Evolutionary conservation across 2,113 vertebrate genomes (phyloP), one percentile per base, ranked within the genome.

Genomic region (Tympanuchus pallidicinctus): DNA sequence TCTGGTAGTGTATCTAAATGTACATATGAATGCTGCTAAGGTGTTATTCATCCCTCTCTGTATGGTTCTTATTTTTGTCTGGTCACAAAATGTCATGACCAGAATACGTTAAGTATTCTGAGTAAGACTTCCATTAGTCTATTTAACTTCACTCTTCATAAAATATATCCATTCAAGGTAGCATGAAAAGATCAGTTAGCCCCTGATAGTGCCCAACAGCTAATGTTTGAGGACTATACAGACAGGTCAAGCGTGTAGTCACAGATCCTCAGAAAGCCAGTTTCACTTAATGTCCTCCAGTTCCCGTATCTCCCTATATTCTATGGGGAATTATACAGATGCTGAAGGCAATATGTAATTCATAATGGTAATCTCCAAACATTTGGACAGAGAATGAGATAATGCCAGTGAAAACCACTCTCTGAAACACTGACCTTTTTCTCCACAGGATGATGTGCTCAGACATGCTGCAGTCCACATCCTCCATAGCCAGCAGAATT

Each of bases 401-500:
- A 19, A 42, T 34, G 34, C 0, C 25, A 57, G 50, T 11, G 22
- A 72, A 81, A 72, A 36, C 1, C 32, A 32, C 45, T 86, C 11
- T 77, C 73, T 54, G 67, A 74, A 72, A 13, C 25, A 34, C 1
- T 1, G 3, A 0, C 2, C 8, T n/a, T 30, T 20, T 0, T 0
- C 27, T 63, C 13, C 6, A 0, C 14, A 28, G 22, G 27, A 3
- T 2, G 6, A 70, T 0, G 2, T 19, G 7, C 48, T 82, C 15
- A 13, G 28, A 42, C 3, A 27, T n/a, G 32, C 21, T 0, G 0
- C 0, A n/a, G 25, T 28, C 38, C 1, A 60, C 4, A 1, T 56
- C 24, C 40, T 50, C 36, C 36, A 40, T 1, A 7, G 15, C 15
- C 16, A 20, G 30, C 32, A 80, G 25, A 32, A 81, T 57, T 85